Base-by-base conservation (phyloP, 2,888 invertebrate species). In the Nudaria mundana region DNA sequence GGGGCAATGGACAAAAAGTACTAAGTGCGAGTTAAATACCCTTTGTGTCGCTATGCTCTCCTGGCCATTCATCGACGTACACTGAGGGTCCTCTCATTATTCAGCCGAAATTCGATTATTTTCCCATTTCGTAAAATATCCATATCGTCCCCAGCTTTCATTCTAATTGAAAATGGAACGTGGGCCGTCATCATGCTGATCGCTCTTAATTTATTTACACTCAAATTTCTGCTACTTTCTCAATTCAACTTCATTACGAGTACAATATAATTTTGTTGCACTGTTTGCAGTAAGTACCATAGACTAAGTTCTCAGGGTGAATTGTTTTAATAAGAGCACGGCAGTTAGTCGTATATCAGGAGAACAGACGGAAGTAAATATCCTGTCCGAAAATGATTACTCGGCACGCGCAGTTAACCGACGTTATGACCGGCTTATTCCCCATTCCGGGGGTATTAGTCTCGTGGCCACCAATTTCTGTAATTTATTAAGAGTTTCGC, bases 21-120 rank as follows among this genome's bases (percentile, higher is more conserved):
- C 85, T 86, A 88, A 88, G 86, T 85, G 81, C 73, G 75, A 84
- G 80, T 86, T 88, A 88, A 88, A 87, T 87, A 87, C 86, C 87
- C 86, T 86, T 87, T 88, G 86, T 87, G 81, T 75, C 68, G 72
- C 65, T 66, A 65, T 71, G 63, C 76, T 79, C 77, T 76, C 76
- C 75, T 81, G 81, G 68, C 78, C 71, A 79, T 82, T 79, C 80
- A 79, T 76, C 77, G 72, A 63, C 61, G 53, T 50, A 54, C 53
- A 55, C 56, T 63, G 76, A 81, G 84, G 82, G 84, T 73, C 76
- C 81, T 78, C 83, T 85, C 85, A 88, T 87, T 88, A 88, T 88
- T 88, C 86, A 82, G 84, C 68, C 66, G 72, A 82, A 87, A 88
- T 86, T 88, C 82, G 88, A 88, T 87, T 88, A 88, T 86, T 81